Evolutionary conservation across 2,888 invertebrate genomes (phyloP).

Genomic region (Chalcis sispes): DNA sequence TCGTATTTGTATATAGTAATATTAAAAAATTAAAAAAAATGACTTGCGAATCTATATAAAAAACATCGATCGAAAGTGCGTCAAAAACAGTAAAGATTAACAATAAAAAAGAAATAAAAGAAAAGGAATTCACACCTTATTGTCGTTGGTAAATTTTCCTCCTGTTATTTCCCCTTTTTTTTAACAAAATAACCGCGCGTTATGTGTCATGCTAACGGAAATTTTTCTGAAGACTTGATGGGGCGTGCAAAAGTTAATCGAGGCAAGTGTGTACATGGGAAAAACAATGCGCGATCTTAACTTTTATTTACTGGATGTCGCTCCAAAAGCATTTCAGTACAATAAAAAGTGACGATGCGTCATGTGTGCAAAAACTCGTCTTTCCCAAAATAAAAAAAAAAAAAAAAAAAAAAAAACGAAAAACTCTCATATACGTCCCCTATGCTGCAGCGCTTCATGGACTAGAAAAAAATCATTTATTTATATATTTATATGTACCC

Average conservation of each 20-base stretch:
- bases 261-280: constrained; percentile 8
- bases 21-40: constrained; percentile 12
- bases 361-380: not conserved
- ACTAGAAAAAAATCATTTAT: constrained; percentile 53
- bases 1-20: not conserved
- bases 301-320: too few species aligned
- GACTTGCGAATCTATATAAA: constrained; percentile 14
- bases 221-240: constrained; percentile 4
- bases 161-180: too few species aligned
- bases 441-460: constrained; percentile 55
- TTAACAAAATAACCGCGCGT: too few species aligned
- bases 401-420: constrained; percentile 5
- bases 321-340: not conserved
- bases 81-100: not conserved
- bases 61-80: constrained; percentile 8
- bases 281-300: not conserved
- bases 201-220: too few species aligned
- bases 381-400: constrained; percentile 1
- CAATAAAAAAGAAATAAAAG: constrained; percentile 10
- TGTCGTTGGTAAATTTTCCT: constrained; percentile 48
- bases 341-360: constrained; percentile 11
- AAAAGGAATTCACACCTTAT: constrained; percentile 41
- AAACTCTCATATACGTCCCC: constrained; percentile 15
- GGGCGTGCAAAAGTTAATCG: constrained; percentile 15
- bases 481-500: constrained; percentile 14